Evolutionary conservation across 2,797 vertebrate genomes (phyloP), one percentile per base, ranked within the genome.

Genomic region (Choloepus didactylus): DNA sequence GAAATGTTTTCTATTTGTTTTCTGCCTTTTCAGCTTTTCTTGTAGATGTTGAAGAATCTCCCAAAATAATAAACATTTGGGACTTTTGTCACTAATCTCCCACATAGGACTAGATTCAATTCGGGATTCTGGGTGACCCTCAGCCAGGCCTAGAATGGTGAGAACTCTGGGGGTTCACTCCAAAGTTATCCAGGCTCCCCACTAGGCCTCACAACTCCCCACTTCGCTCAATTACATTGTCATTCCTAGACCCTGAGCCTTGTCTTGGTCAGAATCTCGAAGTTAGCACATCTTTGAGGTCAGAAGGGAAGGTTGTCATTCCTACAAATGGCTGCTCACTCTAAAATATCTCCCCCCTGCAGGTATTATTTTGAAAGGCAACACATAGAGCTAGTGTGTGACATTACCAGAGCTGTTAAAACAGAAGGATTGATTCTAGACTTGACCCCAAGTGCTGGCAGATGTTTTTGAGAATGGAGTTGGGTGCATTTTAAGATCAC

Each of bases 381-480:
- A 80, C 59, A 56, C 83, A 87, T 92, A 76, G 25, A 91, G 67
- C 35, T 56, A 83, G 67, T 5, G 70, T 94, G 80, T 85, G 80
- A 95, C 80, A 88, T 81, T 77, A 70, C 44, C 75, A 84, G 79
- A 89, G 56, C 51, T 73, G 44, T 89, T 91, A 64, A 95, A 93
- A 89, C 89, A 91, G 96, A 96, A 90, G 72, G 49, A 91, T 93
- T 89, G 75, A 96, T 91, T 95, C 81, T 96, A 56, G 69, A 70
- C 62, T 92, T 93, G 85, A 95, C 89, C 56, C 76, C 84, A 46
- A 94, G 89, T 38, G 46, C 59, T 31, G 79, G 80, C 95, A 97
- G 94, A 92, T 97, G 95, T 92, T 96, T 93, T 51, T 54, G 92
- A 94, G 92, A 64, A 92, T 16, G 51, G 69, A 64, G n/a, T 60